Evolutionary conservation across 2,113 vertebrate species (phyloP), one percentile per base, ranked within the genome.

Genomic region (Eptesicus fuscus): DNA sequence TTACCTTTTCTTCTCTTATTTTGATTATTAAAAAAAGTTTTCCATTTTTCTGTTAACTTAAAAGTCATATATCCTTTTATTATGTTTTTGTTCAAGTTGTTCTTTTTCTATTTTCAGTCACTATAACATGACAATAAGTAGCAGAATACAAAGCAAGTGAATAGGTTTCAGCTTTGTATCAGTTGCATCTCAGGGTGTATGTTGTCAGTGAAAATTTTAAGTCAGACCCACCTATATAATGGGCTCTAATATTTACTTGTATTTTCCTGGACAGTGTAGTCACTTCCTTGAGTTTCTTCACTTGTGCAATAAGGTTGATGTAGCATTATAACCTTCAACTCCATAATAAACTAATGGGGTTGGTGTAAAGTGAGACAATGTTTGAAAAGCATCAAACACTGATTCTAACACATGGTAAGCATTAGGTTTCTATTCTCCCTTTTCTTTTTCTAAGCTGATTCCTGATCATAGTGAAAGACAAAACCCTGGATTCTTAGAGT

Each of bases 1-100:
- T 83, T 77, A 67, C 10, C 30, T 95, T 91, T 95, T 95, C 30
- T 91, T 63, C 20, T 20, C 10, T 73, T 85, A 83, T 73, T 79
- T 49, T 84, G 49, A 51, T 86, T 91, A 76, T 70, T 63, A 30
- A n/a, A 42, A 22, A 88, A 32, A 16, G 91, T 92, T 85, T 65
- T 49, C 28, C 20, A 85, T 9, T 93, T 96, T 83, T 23, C 18
- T 93, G 5, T 79, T 87, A 87, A 67, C 79, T 59, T 91, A 69
- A 79, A 93, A 87, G 7, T 69, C 16, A 63, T 61, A 65, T 30
- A 32, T 13, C 2, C 23, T 69, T 40, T 65, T 18, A 73, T 44
- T 87, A 53, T 78, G 74, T 28, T 87, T 87, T 69, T 94, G n/a
- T 49, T 90, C 9, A 61, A 40, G 30, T 51, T 93, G 12, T 67